Conservation (phyloP, 2,797 vertebrate species). For the Anniella stebbinsi region DNA sequence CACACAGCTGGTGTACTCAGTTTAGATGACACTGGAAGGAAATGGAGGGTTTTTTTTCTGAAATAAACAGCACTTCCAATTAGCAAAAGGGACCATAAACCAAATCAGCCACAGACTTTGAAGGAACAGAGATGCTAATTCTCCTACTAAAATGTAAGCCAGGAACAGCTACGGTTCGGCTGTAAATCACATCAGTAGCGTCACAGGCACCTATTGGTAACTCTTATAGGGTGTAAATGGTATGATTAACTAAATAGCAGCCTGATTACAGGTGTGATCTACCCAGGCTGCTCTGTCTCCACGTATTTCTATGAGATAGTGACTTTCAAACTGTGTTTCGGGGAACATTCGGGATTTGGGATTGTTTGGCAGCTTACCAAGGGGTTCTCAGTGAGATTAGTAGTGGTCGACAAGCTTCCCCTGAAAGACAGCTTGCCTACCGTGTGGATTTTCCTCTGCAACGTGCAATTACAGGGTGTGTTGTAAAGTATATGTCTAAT, state of each 20-base stretch:
- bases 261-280: background rate
- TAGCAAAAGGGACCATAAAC: constrained; percentile 29
- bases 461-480: background rate
- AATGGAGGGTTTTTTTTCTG: background rate
- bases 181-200: constrained; percentile 20
- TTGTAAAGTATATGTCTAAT: background rate
- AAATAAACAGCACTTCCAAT: constrained; percentile 50
- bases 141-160: constrained; percentile 25
- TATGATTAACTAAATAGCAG: constrained; percentile 42
- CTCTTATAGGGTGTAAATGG: constrained; percentile 6
- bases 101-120: constrained; percentile 37
- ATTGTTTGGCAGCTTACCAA: background rate
- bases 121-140: constrained; percentile 51
- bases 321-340: background rate
- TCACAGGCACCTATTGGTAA: constrained; percentile 16
- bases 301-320: background rate
- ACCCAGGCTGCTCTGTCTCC: background rate
- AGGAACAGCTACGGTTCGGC: background rate
- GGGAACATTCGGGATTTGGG: background rate
- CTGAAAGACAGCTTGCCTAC: background rate
- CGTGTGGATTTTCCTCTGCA: background rate
- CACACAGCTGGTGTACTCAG: background rate
- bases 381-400: background rate
- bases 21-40: constrained; percentile 23
- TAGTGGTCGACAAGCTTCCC: no score